Evolutionary conservation across 2,888 invertebrate species (phyloP).

Genomic region (Agrochola lota): DNA sequence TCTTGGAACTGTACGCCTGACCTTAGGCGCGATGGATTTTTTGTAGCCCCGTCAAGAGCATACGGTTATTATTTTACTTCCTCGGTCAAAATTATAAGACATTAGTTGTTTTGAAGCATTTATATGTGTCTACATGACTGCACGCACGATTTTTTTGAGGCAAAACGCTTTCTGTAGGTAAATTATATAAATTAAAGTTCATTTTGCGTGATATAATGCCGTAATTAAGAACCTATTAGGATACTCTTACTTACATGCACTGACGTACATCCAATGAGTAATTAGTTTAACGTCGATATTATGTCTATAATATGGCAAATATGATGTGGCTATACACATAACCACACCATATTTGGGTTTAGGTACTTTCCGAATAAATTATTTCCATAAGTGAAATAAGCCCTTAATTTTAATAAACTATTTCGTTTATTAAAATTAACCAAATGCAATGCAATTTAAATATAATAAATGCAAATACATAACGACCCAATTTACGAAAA

Average conservation of each 20-base stretch:
- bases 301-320: not conserved
- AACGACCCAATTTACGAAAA: not conserved
- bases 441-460: not conserved
- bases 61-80: slow-evolving; percentile 14
- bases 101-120: slow-evolving; percentile 18
- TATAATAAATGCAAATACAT: not conserved
- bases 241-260: not conserved
- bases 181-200: not conserved
- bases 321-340: not conserved
- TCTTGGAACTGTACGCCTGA: slow-evolving; percentile 48
- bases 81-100: slow-evolving; percentile 8
- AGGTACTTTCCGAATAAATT: not conserved
- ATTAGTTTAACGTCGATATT: not conserved
- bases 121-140: slow-evolving; percentile 6
- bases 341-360: not conserved
- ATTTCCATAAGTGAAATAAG: not conserved
- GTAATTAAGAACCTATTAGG: not conserved
- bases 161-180: not conserved
- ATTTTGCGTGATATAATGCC: slow-evolving; percentile 2
- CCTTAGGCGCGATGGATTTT: slow-evolving; percentile 45
- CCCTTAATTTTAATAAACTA: not conserved
- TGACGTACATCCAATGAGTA: not conserved
- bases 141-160: not conserved
- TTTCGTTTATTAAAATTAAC: too few species aligned
- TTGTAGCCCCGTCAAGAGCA: slow-evolving; percentile 15